A percentile compares a stretch with the other conserved stretches of the same genome.
phyloP scores from a whole-genome alignment of 2,113 vertebrate genomes.

The Rynchops niger region DNA sequence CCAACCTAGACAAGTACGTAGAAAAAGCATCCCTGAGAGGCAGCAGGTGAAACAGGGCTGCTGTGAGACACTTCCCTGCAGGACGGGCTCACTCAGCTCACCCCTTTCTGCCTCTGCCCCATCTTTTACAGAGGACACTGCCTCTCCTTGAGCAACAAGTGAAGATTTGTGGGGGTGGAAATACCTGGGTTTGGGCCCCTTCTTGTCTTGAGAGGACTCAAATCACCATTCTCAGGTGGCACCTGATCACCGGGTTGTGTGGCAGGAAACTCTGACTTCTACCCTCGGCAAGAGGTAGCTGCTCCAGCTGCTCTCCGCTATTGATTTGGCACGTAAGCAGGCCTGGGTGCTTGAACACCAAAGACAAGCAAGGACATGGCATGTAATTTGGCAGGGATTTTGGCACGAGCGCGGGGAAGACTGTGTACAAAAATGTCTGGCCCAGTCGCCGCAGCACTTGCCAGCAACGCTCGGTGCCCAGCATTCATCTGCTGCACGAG shows the following conservation, averaged over 20 bases:
- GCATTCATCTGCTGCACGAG: not conserved
- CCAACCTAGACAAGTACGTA: not conserved
- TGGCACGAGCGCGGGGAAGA: not conserved
- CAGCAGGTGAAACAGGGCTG: not conserved
- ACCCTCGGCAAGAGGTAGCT: not conserved
- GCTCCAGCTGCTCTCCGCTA: not conserved
- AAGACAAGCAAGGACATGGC: not conserved
- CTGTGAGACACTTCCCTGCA: not conserved
- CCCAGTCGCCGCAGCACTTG: not conserved
- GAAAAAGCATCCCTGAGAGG: not conserved
- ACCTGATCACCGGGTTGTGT: not conserved
- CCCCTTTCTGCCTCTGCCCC: not conserved
- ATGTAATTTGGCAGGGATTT: not conserved
- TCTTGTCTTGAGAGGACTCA: not conserved
- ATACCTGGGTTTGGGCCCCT: not conserved
- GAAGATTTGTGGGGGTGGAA: not conserved
- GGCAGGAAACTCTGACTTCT: not conserved
- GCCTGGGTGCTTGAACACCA: not conserved
- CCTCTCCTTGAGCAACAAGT: not conserved
- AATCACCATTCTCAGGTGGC: not conserved
- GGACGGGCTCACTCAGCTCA: not conserved
- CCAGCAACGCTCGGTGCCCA: fast-evolving
- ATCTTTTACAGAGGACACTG: not conserved
- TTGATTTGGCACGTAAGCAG: not conserved
- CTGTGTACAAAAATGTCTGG: not conserved